These are phyloP conservation scores for Mythimna vitellina DNA, from an alignment of 2,888 invertebrate species.

Conservation along the genomic window DNA sequence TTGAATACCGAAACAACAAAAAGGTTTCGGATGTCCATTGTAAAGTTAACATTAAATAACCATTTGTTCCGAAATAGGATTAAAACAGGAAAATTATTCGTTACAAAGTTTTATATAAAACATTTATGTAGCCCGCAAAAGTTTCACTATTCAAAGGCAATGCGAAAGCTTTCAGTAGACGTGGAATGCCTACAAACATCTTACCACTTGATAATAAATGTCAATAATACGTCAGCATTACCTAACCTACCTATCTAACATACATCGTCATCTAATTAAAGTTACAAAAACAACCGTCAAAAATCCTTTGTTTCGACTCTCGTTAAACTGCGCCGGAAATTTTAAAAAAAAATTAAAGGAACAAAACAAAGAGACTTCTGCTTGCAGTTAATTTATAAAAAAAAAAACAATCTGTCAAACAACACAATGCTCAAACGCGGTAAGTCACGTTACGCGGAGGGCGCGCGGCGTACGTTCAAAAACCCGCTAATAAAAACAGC, in stretches of 20 bases:
- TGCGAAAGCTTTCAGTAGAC: conserved; percentile 19
- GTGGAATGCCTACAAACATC: conserved; percentile 14
- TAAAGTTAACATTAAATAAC: too few species aligned
- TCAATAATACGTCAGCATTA: conserved; percentile 34
- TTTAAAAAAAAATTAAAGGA: conserved; percentile 8
- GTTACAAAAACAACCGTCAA: conserved; percentile 19
- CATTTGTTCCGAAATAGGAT: neutral
- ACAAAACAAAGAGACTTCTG: conserved; percentile 9
- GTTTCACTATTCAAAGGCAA: conserved; percentile 14
- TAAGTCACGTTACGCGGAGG: conserved; percentile 71
- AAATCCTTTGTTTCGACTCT: neutral
- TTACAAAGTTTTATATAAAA: neutral
- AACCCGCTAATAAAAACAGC: conserved; percentile 74
- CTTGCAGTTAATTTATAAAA: conserved; percentile 43
- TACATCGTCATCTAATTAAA: conserved; percentile 11
- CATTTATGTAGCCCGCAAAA: neutral
- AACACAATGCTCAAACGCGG: conserved; percentile 48
- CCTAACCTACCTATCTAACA: conserved; percentile 2
- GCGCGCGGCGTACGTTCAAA: conserved; percentile 68
- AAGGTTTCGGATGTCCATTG: too few species aligned
- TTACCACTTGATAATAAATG: conserved; percentile 32
- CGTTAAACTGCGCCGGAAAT: neutral
- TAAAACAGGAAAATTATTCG: neutral
- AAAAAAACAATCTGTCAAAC: conserved; percentile 48
- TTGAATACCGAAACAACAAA: too few species aligned